Conservation (phyloP, 2,888 invertebrate species). For the Bimastos eiseni region DNA sequence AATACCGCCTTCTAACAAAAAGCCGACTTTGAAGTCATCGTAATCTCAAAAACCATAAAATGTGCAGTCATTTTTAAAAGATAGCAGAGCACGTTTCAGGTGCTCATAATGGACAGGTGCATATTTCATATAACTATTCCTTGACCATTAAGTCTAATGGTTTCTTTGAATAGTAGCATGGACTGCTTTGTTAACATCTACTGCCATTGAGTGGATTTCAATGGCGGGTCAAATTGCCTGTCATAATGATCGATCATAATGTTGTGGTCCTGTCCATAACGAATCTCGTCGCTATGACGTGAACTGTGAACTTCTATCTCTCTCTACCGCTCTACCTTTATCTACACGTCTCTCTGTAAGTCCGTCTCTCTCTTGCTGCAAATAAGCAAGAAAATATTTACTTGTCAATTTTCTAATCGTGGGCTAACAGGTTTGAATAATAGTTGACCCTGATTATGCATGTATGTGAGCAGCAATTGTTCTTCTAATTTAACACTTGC, state of each 20-base stretch:
- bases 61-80: neutral
- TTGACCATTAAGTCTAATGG: neutral
- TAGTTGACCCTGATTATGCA: neutral
- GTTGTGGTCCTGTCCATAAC: too few relatives aligned
- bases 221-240: neutral
- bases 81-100: too few relatives aligned
- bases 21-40: too few relatives aligned
- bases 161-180: neutral
- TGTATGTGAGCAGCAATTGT: neutral
- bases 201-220: neutral
- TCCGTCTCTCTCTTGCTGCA: too few relatives aligned
- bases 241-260: neutral
- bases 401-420: neutral
- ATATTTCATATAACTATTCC: neutral
- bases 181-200: neutral
- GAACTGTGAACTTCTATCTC: neutral
- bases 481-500: neutral
- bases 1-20: neutral
- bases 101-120: neutral
- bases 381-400: neutral
- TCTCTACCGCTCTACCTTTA: neutral
- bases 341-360: too few relatives aligned
- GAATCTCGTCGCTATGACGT: too few relatives aligned
- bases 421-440: neutral
- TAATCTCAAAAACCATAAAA: neutral